phyloP scores from a whole-genome alignment of 2,888 invertebrate genomes.

The Cinara cedri region DNA sequence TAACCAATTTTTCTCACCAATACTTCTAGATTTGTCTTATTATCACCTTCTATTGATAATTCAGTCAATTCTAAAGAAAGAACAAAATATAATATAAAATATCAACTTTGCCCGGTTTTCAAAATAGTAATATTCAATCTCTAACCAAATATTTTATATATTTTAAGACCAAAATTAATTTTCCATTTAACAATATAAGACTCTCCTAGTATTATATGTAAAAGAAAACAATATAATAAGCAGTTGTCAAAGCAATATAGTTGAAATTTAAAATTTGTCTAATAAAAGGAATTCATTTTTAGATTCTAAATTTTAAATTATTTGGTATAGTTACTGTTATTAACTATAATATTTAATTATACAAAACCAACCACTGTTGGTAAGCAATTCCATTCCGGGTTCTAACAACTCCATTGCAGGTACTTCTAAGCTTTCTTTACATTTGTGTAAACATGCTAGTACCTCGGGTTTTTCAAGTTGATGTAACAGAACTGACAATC shows the following conservation, averaged over 20 bases:
- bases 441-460: slow-evolving; percentile 78
- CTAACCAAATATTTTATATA: too few species aligned
- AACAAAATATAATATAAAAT: not conserved
- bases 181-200: too few species aligned
- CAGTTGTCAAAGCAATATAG: too few species aligned
- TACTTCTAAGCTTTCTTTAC: slow-evolving; percentile 81
- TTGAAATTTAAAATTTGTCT: too few species aligned
- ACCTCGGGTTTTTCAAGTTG: slow-evolving; percentile 77
- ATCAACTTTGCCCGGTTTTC: too few species aligned
- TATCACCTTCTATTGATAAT: slow-evolving; percentile 89
- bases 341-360: not conserved
- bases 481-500: slow-evolving; percentile 79
- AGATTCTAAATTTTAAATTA: too few species aligned
- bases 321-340: too few species aligned
- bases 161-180: too few species aligned
- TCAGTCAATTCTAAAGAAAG: slow-evolving; percentile 74
- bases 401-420: slow-evolving; percentile 77
- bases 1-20: slow-evolving; percentile 87
- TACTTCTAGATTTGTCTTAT: slow-evolving; percentile 86
- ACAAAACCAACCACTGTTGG: slow-evolving; percentile 67
- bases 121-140: too few species aligned
- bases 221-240: too few species aligned
- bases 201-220: too few species aligned
- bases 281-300: too few species aligned
- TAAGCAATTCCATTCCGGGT: slow-evolving; percentile 78